Percentiles rank a stretch among this genome's conserved stretches.
phyloP scores from a whole-genome alignment of 1,140 invertebrate species.

The Idris sp. region DNA sequence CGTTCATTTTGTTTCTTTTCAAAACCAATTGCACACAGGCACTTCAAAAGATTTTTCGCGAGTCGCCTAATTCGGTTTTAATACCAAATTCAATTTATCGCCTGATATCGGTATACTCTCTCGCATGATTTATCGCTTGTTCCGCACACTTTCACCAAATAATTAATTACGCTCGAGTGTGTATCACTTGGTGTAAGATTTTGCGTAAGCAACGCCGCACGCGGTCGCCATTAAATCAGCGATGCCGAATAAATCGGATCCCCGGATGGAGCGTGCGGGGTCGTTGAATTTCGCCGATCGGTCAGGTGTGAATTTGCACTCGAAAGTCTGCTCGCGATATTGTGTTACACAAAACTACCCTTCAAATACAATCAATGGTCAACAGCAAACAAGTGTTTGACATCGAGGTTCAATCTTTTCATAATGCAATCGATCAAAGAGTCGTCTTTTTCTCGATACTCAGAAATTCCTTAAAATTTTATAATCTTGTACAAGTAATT shows the following conservation, averaged over 20 bases:
- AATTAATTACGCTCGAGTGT: conserved; percentile 31
- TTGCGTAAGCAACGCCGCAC: neutral
- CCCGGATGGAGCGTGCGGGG: too few species aligned
- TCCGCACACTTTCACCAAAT: conserved; percentile 29
- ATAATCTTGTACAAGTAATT: too few species aligned
- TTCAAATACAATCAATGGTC: too few species aligned
- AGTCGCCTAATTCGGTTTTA: conserved; percentile 26
- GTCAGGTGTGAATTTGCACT: too few species aligned
- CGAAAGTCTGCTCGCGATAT: too few species aligned
- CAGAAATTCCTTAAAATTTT: too few species aligned
- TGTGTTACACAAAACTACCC: too few species aligned
- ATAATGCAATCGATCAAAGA: too few species aligned
- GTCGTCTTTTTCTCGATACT: too few species aligned
- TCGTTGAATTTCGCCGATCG: too few species aligned
- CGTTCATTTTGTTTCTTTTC: conserved; percentile 5
- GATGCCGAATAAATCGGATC: conserved; percentile 1
- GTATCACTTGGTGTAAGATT: conserved; percentile 3
- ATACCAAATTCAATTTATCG: conserved; percentile 25
- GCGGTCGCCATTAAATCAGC: conserved; percentile 12
- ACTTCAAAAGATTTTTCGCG: conserved; percentile 14
- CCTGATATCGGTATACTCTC: conserved; percentile 1
- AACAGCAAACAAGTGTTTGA: too few species aligned
- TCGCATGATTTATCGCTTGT: conserved; percentile 16
- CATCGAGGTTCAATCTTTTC: too few species aligned
- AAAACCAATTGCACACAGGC: neutral